A percentile compares a stretch with the other conserved stretches of the same genome.
Evolutionary conservation across 2,888 invertebrate genomes (phyloP).

Genomic region (Xestia c-nigrum): DNA sequence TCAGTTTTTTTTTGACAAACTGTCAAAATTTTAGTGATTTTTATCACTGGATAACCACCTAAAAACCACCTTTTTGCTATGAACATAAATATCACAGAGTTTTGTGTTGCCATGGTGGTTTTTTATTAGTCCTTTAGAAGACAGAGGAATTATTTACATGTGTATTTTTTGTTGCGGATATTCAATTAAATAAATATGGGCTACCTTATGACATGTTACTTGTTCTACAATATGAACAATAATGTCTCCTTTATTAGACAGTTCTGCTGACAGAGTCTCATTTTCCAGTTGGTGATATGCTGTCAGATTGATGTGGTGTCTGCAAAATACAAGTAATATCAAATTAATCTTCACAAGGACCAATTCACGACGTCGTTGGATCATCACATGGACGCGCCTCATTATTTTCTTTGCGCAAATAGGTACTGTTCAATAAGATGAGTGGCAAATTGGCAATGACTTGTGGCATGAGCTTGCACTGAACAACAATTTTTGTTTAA

Average conservation of each 20-base stretch:
- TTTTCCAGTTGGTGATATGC: conserved; percentile 96
- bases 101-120: background rate
- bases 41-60: background rate
- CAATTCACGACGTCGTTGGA: background rate
- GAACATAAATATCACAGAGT: background rate
- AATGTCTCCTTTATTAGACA: conserved; percentile 93
- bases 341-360: background rate
- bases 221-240: conserved; percentile 95
- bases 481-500: background rate
- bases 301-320: conserved; percentile 93
- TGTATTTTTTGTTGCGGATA: background rate
- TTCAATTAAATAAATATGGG: conserved; percentile 3
- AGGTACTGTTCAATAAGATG: background rate
- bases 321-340: conserved; percentile 72
- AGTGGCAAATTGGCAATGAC: background rate
- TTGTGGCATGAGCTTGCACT: background rate
- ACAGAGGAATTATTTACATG: background rate
- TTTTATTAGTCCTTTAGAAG: background rate
- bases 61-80: background rate
- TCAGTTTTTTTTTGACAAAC: too few relatives aligned
- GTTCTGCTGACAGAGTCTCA: conserved; percentile 95
- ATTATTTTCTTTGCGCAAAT: background rate
- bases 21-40: background rate
- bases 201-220: conserved; percentile 91
- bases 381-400: background rate